Evolutionary conservation across 35 echinoderm and acorn worm genomes (phyloP).

Genomic region (Chiridota heheva): DNA sequence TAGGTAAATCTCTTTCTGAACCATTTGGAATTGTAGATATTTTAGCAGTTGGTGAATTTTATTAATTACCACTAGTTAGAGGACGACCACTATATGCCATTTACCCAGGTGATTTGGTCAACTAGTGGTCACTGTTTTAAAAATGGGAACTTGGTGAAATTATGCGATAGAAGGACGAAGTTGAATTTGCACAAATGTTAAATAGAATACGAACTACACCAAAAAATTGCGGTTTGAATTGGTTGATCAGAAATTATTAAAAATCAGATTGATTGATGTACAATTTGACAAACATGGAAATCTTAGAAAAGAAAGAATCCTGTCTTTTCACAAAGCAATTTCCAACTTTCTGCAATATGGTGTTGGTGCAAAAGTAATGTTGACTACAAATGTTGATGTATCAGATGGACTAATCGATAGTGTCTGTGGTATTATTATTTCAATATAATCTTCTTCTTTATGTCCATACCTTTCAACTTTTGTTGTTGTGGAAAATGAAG

Average conservation of each 20-base stretch:
- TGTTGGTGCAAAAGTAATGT: slow-evolving; percentile 51
- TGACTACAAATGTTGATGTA: slow-evolving; percentile 70
- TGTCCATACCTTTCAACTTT: slow-evolving; percentile 9
- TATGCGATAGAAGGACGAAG: slow-evolving; percentile 62
- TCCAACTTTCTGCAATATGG: neutral
- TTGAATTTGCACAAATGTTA: slow-evolving; percentile 6
- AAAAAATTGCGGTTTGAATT: slow-evolving; percentile 9
- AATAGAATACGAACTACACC: slow-evolving; percentile 25
- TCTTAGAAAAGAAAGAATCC: neutral
- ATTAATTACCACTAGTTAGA: slow-evolving; percentile 46
- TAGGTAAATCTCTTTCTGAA: slow-evolving; percentile 5
- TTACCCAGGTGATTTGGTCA: neutral
- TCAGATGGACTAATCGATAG: slow-evolving; percentile 79
- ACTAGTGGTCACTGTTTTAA: slow-evolving; percentile 30
- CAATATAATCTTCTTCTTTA: neutral
- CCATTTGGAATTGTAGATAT: slow-evolving; percentile 66
- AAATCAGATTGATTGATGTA: neutral
- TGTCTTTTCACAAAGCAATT: neutral
- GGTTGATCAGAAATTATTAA: neutral
- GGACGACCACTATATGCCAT: neutral
- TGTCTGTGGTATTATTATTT: slow-evolving; percentile 26
- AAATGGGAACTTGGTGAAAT: slow-evolving; percentile 30
- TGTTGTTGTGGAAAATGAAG: neutral
- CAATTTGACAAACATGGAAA: neutral
- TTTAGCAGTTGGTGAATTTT: slow-evolving; percentile 54